Conservation (phyloP, 2,888 invertebrate species). For the Rhagonycha lutea region DNA sequence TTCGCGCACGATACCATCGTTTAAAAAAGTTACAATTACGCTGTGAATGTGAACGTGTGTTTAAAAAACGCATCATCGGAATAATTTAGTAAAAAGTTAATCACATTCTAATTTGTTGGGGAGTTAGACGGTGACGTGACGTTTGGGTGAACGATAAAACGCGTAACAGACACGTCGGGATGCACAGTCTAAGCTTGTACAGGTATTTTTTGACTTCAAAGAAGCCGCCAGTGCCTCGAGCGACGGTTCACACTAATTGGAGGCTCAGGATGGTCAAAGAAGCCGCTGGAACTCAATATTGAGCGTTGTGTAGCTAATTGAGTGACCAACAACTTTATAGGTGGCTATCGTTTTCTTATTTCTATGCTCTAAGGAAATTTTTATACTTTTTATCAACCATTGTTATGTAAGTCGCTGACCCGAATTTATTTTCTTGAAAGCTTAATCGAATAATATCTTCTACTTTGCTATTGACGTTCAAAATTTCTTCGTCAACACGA, state of each 20-base stretch:
- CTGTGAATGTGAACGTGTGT: constrained; percentile 45
- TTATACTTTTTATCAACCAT: constrained; percentile 18
- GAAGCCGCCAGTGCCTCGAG: constrained; percentile 53
- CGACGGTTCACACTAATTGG: constrained; percentile 60
- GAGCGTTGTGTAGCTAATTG: constrained; percentile 57
- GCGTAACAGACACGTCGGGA: constrained; percentile 24
- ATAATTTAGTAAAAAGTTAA: constrained; percentile 48
- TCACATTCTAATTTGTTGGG: constrained; percentile 48
- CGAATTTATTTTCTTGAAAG: constrained; percentile 24
- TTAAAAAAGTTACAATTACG: constrained; percentile 33
- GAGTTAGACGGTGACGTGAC: constrained; percentile 42
- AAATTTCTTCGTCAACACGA: not conserved
- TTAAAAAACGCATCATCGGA: constrained; percentile 40
- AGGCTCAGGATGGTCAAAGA: constrained; percentile 56
- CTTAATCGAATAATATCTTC: not conserved
- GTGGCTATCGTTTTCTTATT: constrained; percentile 29
- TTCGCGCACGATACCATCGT: constrained; percentile 32
- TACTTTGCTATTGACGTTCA: not conserved
- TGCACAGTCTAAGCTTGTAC: constrained; percentile 49
- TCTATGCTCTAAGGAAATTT: constrained; percentile 27
- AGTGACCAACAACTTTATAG: constrained; percentile 58
- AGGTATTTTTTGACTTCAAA: constrained; percentile 57
- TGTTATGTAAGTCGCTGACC: constrained; percentile 30
- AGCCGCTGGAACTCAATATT: constrained; percentile 57
- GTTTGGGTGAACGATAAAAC: constrained; percentile 16